These are phyloP conservation scores for Gadopsis bispinosus DNA, from an alignment of 2,797 vertebrate species.

Conservation along the genomic window DNA sequence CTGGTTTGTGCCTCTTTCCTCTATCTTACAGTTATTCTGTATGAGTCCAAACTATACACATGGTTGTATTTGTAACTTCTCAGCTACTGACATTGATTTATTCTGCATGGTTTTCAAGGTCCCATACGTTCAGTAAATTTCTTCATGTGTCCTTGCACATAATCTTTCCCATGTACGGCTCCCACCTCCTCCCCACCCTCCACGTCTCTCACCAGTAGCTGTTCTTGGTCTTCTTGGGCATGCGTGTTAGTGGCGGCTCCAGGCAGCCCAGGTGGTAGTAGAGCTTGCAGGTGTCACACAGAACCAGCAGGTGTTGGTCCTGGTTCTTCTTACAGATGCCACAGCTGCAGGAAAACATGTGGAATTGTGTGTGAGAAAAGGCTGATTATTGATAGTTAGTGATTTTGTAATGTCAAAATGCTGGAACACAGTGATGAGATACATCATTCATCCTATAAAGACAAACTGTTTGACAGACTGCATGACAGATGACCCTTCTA, in stretches of 20 bases:
- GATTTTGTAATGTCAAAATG: not conserved
- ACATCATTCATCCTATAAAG: not conserved
- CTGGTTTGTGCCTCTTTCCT: not conserved
- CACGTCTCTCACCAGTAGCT: constrained; percentile 93
- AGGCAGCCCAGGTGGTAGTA: constrained; percentile 98
- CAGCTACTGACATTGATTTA: not conserved
- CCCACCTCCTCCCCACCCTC: not conserved
- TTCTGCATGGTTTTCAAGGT: not conserved
- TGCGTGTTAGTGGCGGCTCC: constrained; percentile 96
- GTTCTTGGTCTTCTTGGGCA: constrained; percentile 99
- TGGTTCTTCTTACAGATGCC: constrained; percentile 99
- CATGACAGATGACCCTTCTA: not conserved
- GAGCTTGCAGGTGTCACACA: constrained; percentile 98
- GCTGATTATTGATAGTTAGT: not conserved
- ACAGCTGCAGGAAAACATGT: constrained; percentile 86
- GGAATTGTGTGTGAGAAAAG: not conserved
- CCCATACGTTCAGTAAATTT: too few relatives aligned
- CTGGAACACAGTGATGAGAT: not conserved
- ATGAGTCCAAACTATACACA: not conserved
- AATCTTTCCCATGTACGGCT: not conserved
- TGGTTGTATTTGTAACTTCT: not conserved
- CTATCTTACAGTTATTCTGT: not conserved
- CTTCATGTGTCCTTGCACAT: too few relatives aligned
- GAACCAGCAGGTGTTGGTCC: constrained; percentile 95
- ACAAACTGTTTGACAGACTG: not conserved